Conservation (phyloP, 2,888 invertebrate species). For the Drosophila ezoana region DNA sequence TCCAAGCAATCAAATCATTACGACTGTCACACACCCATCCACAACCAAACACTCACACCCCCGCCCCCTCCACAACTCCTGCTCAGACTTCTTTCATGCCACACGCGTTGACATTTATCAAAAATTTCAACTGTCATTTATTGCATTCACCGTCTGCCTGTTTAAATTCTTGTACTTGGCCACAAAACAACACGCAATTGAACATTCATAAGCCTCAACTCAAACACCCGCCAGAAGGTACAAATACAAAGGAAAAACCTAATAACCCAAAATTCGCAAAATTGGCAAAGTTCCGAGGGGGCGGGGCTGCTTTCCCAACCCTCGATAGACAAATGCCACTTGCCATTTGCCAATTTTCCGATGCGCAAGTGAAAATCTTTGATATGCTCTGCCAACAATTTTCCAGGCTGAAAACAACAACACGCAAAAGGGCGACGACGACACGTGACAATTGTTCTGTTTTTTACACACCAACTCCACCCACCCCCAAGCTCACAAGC, state of each 20-base stretch:
- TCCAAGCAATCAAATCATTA: constrained; percentile 72
- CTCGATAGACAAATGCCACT: constrained; percentile 24
- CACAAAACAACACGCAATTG: constrained; percentile 65
- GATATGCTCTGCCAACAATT: constrained; percentile 64
- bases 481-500: background rate
- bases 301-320: constrained; percentile 12
- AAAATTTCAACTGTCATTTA: constrained; percentile 72
- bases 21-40: constrained; percentile 38
- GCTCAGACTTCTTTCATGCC: background rate
- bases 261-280: constrained; percentile 73
- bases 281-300: constrained; percentile 46
- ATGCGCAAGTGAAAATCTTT: constrained; percentile 68
- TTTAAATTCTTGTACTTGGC: constrained; percentile 54
- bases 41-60: background rate
- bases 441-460: constrained; percentile 78
- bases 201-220: constrained; percentile 65
- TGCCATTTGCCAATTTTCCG: constrained; percentile 61
- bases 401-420: constrained; percentile 51
- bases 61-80: background rate
- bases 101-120: constrained; percentile 75
- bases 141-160: constrained; percentile 43
- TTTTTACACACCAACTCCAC: constrained; percentile 11
- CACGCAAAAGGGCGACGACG: constrained; percentile 32
- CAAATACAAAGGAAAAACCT: constrained; percentile 47
- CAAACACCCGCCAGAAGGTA: constrained; percentile 50